A percentile compares a stretch with the other conserved stretches of the same genome.
Evolutionary conservation across 2,113 vertebrate genomes (phyloP).

Genomic region (Ellobius talpinus): DNA sequence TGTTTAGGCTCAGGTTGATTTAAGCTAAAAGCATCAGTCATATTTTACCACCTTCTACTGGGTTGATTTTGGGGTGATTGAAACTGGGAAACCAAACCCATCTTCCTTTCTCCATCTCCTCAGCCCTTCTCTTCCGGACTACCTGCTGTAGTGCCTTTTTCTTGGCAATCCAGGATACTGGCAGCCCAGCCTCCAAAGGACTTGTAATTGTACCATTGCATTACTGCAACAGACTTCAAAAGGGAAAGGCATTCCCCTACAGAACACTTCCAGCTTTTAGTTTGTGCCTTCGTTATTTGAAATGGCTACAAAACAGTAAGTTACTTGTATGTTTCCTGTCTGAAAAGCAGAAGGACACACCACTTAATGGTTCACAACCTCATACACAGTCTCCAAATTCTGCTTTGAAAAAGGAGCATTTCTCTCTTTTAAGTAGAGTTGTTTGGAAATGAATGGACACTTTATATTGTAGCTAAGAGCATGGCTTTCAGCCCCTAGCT

Average conservation of each 20-base stretch:
- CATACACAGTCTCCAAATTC: conserved; percentile 18
- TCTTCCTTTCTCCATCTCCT: neutral
- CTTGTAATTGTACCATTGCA: neutral
- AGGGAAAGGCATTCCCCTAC: neutral
- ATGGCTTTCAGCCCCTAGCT: neutral
- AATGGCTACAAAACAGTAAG: neutral
- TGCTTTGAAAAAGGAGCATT: neutral
- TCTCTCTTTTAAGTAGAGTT: conserved; percentile 16
- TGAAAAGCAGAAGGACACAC: neutral
- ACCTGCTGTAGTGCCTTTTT: neutral
- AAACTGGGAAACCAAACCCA: neutral
- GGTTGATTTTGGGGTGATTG: neutral
- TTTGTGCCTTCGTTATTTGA: neutral
- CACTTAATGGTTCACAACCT: neutral
- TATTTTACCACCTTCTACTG: neutral
- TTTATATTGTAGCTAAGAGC: neutral
- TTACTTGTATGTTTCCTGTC: neutral
- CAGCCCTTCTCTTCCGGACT: neutral
- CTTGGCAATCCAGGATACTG: neutral
- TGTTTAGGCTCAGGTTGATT: neutral
- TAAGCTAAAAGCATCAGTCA: neutral
- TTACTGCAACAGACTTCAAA: neutral
- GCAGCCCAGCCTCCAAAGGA: neutral
- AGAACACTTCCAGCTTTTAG: neutral
- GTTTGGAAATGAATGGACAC: neutral